Evolutionary conservation across 2,797 vertebrate species (phyloP).

Genomic region (Chromobotia macracanthus): DNA sequence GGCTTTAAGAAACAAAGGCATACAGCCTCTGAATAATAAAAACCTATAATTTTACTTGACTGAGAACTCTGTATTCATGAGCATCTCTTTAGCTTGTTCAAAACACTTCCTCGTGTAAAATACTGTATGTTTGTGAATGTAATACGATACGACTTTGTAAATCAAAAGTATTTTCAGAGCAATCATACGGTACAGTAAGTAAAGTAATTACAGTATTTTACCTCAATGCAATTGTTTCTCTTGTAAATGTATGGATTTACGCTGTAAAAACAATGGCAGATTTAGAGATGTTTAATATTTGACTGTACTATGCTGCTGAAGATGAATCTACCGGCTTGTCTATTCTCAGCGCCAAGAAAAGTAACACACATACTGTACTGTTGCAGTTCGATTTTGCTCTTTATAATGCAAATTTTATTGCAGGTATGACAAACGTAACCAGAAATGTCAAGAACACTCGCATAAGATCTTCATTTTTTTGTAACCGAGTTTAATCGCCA

Average conservation of each 20-base stretch:
- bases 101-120: background rate
- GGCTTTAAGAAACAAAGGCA: slow-evolving; percentile 26
- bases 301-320: slow-evolving; percentile 48
- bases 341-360: slow-evolving; percentile 46
- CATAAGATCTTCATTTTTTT: slow-evolving; percentile 11
- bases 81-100: slow-evolving; percentile 18
- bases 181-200: background rate
- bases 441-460: slow-evolving; percentile 34
- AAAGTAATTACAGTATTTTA: background rate
- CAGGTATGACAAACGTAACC: slow-evolving; percentile 4
- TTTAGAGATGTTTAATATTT: background rate
- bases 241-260: background rate
- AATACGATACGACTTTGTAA: slow-evolving; percentile 13
- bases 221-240: background rate
- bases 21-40: slow-evolving; percentile 8
- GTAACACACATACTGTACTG: slow-evolving; percentile 39
- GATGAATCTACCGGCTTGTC: slow-evolving; percentile 61
- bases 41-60: slow-evolving; percentile 21
- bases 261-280: background rate
- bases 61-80: background rate
- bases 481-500: slow-evolving; percentile 3
- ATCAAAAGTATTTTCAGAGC: background rate
- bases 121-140: background rate
- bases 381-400: slow-evolving; percentile 32
- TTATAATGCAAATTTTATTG: slow-evolving; percentile 5